These are phyloP conservation scores for Vannuccia rotundouncinata DNA, from an alignment of 2,888 invertebrate genomes.

Conservation along the genomic window DNA sequence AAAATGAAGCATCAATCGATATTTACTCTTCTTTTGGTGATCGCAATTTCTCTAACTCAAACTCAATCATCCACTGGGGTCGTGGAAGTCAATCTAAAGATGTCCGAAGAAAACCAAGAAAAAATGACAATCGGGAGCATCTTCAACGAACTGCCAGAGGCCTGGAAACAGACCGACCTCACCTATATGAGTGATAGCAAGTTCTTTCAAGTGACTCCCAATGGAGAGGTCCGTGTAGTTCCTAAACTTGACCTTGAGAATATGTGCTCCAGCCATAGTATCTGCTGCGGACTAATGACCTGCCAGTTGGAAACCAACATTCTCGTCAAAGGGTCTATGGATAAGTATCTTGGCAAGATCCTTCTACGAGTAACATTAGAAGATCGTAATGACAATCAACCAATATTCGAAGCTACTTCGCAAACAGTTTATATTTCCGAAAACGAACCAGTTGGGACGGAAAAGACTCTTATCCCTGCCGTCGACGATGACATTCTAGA, in stretches of 20 bases:
- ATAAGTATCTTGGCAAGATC: background rate
- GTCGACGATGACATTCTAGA: conserved; percentile 14
- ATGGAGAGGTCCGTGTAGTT: background rate
- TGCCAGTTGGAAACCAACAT: conserved; percentile 3
- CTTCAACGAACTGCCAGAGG: background rate
- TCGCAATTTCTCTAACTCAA: background rate
- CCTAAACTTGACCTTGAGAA: conserved; percentile 23
- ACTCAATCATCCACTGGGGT: background rate
- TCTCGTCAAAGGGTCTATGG: background rate
- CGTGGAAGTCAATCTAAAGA: background rate
- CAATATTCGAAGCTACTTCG: background rate
- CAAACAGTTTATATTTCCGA: conserved; percentile 22
- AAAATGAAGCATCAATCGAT: too few species aligned
- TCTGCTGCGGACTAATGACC: background rate
- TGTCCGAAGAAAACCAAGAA: background rate
- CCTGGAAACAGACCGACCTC: background rate
- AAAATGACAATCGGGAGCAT: background rate
- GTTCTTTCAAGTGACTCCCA: background rate
- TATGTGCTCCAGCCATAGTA: background rate
- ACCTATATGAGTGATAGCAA: background rate
- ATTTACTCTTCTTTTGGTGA: background rate
- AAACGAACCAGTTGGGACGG: conserved; percentile 31
- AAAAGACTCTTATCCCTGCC: background rate
- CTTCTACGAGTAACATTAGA: conserved; percentile 6
- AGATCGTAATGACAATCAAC: conserved; percentile 33